Evolutionary conservation across 1,140 invertebrate species (phyloP).

Genomic region (Dinoponera quadriceps): DNA sequence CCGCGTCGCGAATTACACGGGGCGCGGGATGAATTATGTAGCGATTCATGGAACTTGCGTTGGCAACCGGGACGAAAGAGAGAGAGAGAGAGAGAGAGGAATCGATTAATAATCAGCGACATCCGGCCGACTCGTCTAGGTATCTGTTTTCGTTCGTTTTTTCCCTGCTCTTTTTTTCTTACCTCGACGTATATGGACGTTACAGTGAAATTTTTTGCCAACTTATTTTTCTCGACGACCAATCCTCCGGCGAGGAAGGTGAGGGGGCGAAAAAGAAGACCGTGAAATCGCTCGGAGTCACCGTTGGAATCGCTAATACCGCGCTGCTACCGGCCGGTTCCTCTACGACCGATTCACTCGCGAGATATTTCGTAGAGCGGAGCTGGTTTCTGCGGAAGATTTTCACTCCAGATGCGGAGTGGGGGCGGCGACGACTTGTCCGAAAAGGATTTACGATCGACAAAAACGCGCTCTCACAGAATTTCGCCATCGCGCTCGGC

Average conservation of each 20-base stretch:
- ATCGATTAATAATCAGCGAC: conserved; percentile 2
- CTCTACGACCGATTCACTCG: conserved; percentile 51
- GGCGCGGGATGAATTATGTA: no score
- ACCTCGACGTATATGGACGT: neutral
- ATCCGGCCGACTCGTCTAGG: neutral
- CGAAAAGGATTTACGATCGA: conserved; percentile 71
- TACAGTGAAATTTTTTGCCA: no score
- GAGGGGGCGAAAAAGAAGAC: neutral
- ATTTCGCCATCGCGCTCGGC: conserved; percentile 65
- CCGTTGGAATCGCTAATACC: neutral
- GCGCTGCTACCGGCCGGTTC: conserved; percentile 19
- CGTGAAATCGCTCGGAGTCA: neutral
- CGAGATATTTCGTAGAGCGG: conserved; percentile 47
- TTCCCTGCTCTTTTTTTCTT: neutral
- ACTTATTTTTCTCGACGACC: no score
- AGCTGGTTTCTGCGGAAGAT: conserved; percentile 49
- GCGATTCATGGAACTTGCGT: no score
- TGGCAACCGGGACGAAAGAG: no score
- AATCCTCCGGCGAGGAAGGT: no score
- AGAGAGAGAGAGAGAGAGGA: no score
- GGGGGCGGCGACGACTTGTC: conserved; percentile 44
- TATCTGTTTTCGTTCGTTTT: neutral
- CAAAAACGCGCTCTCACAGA: conserved; percentile 57
- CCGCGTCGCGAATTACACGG: no score
- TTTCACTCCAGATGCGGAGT: conserved; percentile 52